Conservation (phyloP, 2,888 invertebrate species). For the Leucoptera coffeella region DNA sequence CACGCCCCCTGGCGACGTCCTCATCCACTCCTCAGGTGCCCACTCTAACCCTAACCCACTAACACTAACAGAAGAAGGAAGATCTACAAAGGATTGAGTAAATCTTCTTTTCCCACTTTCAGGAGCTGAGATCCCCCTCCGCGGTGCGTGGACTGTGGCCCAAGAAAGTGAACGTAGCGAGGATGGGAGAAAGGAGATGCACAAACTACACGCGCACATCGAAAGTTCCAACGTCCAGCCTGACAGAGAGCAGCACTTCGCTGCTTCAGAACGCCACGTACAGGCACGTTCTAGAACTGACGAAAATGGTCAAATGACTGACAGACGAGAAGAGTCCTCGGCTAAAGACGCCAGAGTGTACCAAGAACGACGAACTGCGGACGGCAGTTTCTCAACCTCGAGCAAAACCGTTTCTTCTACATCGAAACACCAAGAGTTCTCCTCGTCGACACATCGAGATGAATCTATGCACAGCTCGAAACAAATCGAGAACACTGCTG, state of each 20-base stretch:
- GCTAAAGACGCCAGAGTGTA: too few species aligned
- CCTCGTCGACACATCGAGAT: conserved; percentile 22
- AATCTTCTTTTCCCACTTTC: background rate
- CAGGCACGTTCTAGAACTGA: conserved; percentile 35
- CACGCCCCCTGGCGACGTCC: conserved; percentile 63
- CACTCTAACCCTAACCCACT: conserved; percentile 23
- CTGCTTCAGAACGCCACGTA: conserved; percentile 57
- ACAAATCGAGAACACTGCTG: conserved; percentile 7
- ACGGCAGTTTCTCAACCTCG: too few species aligned
- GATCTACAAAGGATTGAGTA: background rate
- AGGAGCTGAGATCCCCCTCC: too few species aligned
- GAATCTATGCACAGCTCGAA: conserved; percentile 21
- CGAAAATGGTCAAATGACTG: conserved; percentile 27
- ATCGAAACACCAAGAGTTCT: conserved; percentile 26
- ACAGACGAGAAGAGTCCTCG: conserved; percentile 37
- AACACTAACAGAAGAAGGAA: conserved; percentile 7
- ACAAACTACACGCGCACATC: conserved; percentile 59
- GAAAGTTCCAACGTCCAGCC: conserved; percentile 59
- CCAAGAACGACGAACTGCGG: too few species aligned
- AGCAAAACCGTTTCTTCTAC: conserved; percentile 26
- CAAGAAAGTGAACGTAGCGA: too few species aligned
- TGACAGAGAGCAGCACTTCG: conserved; percentile 59
- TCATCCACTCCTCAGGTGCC: conserved; percentile 44
- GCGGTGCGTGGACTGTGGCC: too few species aligned
- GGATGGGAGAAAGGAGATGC: too few species aligned